Conservation (phyloP, 1,140 invertebrate genomes). For the Elysia chlorotica region DNA sequence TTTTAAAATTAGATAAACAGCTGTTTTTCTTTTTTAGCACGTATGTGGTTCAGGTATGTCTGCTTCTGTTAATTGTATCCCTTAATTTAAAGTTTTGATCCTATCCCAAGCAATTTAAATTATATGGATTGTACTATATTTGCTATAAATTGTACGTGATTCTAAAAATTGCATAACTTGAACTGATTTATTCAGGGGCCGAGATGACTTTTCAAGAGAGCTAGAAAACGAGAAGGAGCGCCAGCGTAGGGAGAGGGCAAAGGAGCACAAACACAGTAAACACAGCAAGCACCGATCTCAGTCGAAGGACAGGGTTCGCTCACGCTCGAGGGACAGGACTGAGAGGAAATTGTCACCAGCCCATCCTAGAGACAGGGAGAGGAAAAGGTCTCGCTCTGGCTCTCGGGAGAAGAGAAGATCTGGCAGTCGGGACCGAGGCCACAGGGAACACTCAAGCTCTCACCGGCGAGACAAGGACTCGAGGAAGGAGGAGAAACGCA, state of each 20-base stretch:
- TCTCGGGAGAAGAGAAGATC: slow-evolving; percentile 12
- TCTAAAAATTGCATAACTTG: no score
- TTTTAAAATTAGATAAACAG: no score
- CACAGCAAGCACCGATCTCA: slow-evolving; percentile 1
- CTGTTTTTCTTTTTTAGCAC: no score
- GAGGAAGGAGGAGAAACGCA: slow-evolving; percentile 11
- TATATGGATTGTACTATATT: no score
- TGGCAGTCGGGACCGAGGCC: slow-evolving; percentile 21
- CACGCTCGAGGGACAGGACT: not conserved
- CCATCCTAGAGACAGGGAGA: slow-evolving; percentile 13
- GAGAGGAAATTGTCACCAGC: not conserved
- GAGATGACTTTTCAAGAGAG: slow-evolving; percentile 46
- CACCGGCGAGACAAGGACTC: not conserved
- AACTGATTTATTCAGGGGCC: no score
- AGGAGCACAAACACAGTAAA: slow-evolving; percentile 19
- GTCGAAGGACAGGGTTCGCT: not conserved
- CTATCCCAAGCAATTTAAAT: no score
- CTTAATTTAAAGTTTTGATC: no score
- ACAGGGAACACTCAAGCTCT: slow-evolving; percentile 4
- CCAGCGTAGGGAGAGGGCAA: slow-evolving; percentile 39
- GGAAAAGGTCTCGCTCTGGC: not conserved
- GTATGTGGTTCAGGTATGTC: no score
- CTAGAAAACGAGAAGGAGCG: slow-evolving; percentile 47
- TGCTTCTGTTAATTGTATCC: no score
- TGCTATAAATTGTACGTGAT: no score